Percentiles rank a stretch among this genome's conserved stretches.
Evolutionary conservation across 2,797 vertebrate genomes (phyloP).

Genomic region (Malacoctenus gilli): DNA sequence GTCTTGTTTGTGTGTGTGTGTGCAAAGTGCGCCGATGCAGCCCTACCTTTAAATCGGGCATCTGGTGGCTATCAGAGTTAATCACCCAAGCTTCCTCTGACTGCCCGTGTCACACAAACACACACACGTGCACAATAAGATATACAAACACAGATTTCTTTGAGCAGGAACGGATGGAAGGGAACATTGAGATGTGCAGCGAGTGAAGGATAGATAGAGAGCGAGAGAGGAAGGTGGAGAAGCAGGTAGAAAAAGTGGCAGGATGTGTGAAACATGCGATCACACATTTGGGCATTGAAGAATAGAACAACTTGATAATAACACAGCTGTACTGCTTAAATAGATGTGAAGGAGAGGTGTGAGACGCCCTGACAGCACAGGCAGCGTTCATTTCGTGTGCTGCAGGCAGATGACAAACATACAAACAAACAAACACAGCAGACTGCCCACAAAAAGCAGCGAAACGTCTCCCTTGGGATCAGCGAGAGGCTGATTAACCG

Average conservation of each 20-base stretch:
- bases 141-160: slow-evolving; percentile 30
- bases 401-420: slow-evolving; percentile 43
- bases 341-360: slow-evolving; percentile 48
- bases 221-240: slow-evolving; percentile 29
- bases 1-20: slow-evolving; percentile 12
- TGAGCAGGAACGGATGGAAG: slow-evolving; percentile 40
- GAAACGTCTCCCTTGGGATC: slow-evolving; percentile 1
- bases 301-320: slow-evolving; percentile 47
- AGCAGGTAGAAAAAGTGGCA: slow-evolving; percentile 23
- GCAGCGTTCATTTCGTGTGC: slow-evolving; percentile 29
- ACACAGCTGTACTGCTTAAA: slow-evolving; percentile 43
- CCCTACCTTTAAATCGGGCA: slow-evolving; percentile 60
- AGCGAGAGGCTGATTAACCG: slow-evolving; percentile 1
- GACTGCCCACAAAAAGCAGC: slow-evolving; percentile 10
- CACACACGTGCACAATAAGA: slow-evolving; percentile 38
- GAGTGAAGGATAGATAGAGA: slow-evolving; percentile 10
- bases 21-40: slow-evolving; percentile 21
- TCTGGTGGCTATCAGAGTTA: slow-evolving; percentile 77
- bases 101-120: slow-evolving; percentile 49
- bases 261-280: slow-evolving; percentile 56
- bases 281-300: slow-evolving; percentile 49
- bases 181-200: slow-evolving; percentile 5
- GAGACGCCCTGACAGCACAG: slow-evolving; percentile 43
- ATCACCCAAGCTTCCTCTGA: slow-evolving; percentile 72
- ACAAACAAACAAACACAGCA: slow-evolving; percentile 37